Base-by-base conservation (phyloP, 2,888 invertebrate genomes). In the Biston stratarius region DNA sequence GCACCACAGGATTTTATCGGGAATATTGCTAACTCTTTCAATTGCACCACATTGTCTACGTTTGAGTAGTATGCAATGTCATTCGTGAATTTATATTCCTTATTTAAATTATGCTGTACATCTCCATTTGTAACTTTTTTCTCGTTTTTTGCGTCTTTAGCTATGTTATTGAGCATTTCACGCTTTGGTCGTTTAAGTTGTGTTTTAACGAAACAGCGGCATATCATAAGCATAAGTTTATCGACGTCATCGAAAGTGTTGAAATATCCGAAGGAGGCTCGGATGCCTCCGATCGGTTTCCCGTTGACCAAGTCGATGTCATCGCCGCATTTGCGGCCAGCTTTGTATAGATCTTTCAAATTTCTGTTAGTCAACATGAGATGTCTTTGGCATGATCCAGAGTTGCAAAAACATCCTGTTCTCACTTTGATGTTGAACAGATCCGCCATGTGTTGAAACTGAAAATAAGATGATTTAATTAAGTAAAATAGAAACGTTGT, bases 371-470 rank as follows among this genome's bases (percentile, higher is more conserved):
- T 94, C 9, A 98, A 91, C 8, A 94, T 88, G 53, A 99, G 91
- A 81, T 97, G 97, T 57, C 96, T 92, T 84, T 98, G 97, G 83
- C 99, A 99, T 1, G 99, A 97, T 12, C 99, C 99, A 1, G 98
- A 97, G 91, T 99, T 99, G 87, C 99, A 99, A 85, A 99, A 98
- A 85, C 99, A 99, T 0, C 99, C 99, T 0, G 98, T 98, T 72
- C 99, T 95, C 48, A 99, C 86, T 75, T 96, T 96, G 59, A 99
- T 96, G 77, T 96, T 96, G 84, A 98, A 96, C 61, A 99, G 91
- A 74, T 97, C 96, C 0, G 98, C 97, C 94, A 99, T 96, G 81
- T 98, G 97, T 80, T 97, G 96, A 67, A 99, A 97, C 97, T 97
- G 88, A 11, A 48, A 48, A 24, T 15, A 24, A 24, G 5, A 45